Evolutionary conservation across 2,113 vertebrate species (phyloP), one percentile per base, ranked within the genome.

Genomic region (Rhipidura dahli): DNA sequence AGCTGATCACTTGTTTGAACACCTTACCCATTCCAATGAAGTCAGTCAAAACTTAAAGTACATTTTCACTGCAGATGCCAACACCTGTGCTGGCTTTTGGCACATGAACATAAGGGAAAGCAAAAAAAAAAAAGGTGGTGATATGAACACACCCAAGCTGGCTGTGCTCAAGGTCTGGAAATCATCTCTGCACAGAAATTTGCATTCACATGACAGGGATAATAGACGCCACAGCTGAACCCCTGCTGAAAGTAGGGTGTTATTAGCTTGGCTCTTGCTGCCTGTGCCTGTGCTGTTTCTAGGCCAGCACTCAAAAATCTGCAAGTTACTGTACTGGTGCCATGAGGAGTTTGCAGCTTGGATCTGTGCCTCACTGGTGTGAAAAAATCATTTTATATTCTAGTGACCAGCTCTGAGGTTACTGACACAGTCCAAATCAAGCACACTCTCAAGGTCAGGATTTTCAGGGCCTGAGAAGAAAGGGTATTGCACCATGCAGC

Each of bases 191-290:
- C 85, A 90, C 1, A 88, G 66, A 90, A 88, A 95, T 94, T 30
- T 88, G 88, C 90, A 92, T 95, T 88, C 95, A 95, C 63, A 64
- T 94, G 92, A 93, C 79, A 88, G 63, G 70, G 92, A 97, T 96
- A 96, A 96, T 86, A 85, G 94, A 91, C 1, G 2, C 82, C 8
- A 40, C 88, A 96, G 94, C 92, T 96, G 93, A 97, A 93, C 65
- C 78, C 49, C 90, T 79, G 87, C 92, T 88, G 86, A 80, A 94
- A 95, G 88, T 40, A 88, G 94, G 92, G 94, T 94, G 95, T 92
- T 86, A 90, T 92, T 90, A 95, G 88, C 85, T 88, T 90, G 92
- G 92, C 95, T 90, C 75, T 8, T 90, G 94, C 96, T 90, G 85
- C 78, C 49, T 85, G 82, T 91, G 90, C 85, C 75, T 90, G 9